A percentile compares a stretch with the other conserved stretches of the same genome.
Evolutionary conservation across 2,888 invertebrate species (phyloP).

Genomic region (Meliscaeva auricollis): DNA sequence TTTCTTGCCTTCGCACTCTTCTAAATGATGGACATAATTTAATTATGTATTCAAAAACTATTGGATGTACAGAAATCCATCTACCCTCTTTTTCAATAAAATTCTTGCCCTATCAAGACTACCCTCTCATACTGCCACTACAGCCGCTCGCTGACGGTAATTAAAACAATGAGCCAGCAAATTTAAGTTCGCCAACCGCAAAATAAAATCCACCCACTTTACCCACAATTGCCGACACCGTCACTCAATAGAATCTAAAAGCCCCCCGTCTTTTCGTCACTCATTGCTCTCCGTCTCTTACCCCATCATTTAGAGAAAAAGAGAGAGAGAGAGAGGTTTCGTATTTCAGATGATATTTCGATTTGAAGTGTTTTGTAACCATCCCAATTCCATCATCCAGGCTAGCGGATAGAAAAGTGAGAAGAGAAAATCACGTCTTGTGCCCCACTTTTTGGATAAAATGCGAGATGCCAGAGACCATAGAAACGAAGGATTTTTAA

Average conservation of each 20-base stretch:
- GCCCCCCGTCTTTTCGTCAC: not conserved
- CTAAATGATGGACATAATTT: constrained; percentile 45
- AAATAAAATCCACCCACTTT: constrained; percentile 17
- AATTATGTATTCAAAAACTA: constrained; percentile 65
- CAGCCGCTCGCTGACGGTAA: constrained; percentile 34
- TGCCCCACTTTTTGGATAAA: constrained; percentile 36
- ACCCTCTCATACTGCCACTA: not conserved
- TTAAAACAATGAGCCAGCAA: constrained; percentile 75
- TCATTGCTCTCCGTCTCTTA: not conserved
- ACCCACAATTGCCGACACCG: constrained; percentile 17
- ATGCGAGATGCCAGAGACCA: constrained; percentile 46
- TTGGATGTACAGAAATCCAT: constrained; percentile 22
- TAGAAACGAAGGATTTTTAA: constrained; percentile 81
- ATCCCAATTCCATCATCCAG: not conserved
- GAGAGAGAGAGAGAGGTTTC: constrained; percentile 13
- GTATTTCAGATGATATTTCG: constrained; percentile 72
- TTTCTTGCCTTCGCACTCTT: not conserved
- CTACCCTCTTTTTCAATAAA: not conserved
- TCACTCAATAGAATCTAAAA: constrained; percentile 31
- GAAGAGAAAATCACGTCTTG: constrained; percentile 24
- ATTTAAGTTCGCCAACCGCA: constrained; percentile 70
- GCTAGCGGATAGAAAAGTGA: not conserved
- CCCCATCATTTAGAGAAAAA: too few species aligned
- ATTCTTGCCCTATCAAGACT: constrained; percentile 28
- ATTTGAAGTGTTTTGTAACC: constrained; percentile 75